phyloP scores from a whole-genome alignment of 2,888 invertebrate genomes.

The Ecliptopera silaceata region DNA sequence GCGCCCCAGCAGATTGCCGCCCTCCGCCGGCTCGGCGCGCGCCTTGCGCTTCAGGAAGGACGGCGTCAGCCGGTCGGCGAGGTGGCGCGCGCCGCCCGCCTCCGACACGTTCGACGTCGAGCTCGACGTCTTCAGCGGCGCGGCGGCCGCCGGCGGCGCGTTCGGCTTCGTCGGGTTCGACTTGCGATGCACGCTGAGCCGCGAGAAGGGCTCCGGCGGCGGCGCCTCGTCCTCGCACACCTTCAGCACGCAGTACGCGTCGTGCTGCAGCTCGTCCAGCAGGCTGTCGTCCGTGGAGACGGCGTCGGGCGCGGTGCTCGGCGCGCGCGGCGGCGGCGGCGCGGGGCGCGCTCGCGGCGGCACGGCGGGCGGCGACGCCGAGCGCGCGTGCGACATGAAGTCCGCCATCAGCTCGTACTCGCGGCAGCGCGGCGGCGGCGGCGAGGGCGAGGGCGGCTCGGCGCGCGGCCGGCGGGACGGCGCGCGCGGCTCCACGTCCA shows the following conservation, averaged over 20 bases:
- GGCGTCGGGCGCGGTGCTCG: conserved; percentile 54
- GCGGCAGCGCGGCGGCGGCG: conserved; percentile 47
- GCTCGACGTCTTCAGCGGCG: conserved; percentile 67
- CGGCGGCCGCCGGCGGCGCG: conserved; percentile 45
- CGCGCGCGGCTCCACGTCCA: conserved; percentile 53
- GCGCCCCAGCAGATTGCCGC: conserved; percentile 67
- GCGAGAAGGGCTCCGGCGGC: conserved; percentile 61
- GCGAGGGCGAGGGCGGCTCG: conserved; percentile 43
- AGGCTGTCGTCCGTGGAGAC: conserved; percentile 72
- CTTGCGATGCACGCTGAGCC: conserved; percentile 71
- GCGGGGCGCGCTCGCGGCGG: conserved; percentile 32
- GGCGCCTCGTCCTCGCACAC: conserved; percentile 69
- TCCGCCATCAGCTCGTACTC: conserved; percentile 78
- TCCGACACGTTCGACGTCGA: conserved; percentile 77
- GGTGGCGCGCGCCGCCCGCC: conserved; percentile 61
- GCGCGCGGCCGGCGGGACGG: conserved; percentile 39
- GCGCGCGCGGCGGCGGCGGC: conserved; percentile 51
- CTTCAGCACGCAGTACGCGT: conserved; percentile 68
- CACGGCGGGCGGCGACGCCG: conserved; percentile 44
- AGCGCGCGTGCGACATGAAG: conserved; percentile 62
- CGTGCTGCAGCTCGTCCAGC: conserved; percentile 71
- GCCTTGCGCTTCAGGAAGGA: conserved; percentile 75
- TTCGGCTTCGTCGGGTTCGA: conserved; percentile 74
- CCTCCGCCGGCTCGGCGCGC: conserved; percentile 44
- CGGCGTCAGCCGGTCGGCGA: conserved; percentile 74